Percentiles rank a stretch among this genome's conserved stretches.
Evolutionary conservation across 2,113 vertebrate species (phyloP).

Genomic region (Zapus hudsonius): DNA sequence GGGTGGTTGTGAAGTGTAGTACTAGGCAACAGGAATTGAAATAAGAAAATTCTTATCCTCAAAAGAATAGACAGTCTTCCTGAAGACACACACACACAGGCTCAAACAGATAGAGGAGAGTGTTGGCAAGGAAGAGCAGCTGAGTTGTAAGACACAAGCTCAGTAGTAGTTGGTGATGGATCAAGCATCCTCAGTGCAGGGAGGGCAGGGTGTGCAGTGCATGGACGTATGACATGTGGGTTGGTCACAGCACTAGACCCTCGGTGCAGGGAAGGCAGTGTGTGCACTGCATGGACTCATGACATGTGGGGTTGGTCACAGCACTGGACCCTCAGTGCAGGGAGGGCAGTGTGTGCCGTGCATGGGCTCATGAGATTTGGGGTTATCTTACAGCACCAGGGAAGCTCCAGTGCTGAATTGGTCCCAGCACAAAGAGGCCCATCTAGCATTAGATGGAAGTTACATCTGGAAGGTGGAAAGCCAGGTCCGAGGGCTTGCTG

Average conservation of each 20-base stretch:
- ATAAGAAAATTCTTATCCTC: background rate
- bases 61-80: background rate
- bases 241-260: background rate
- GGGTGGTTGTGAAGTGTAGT: background rate
- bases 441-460: background rate
- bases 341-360: no score
- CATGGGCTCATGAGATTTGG: no score
- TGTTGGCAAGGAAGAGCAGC: background rate
- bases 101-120: background rate
- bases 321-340: no score
- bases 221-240: fast-evolving
- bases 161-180: background rate
- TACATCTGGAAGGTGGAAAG: background rate
- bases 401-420: background rate
- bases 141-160: background rate
- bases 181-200: background rate
- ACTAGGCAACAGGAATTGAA: background rate
- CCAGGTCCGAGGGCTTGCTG: no score
- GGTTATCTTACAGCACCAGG: no score
- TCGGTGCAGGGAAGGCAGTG: no score
- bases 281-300: no score
- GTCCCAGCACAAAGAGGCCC: background rate
- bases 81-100: background rate
- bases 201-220: background rate
- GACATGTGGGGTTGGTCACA: no score